Evolutionary conservation across 2,113 vertebrate genomes (phyloP).

Genomic region (Phalacrocorax carbo): DNA sequence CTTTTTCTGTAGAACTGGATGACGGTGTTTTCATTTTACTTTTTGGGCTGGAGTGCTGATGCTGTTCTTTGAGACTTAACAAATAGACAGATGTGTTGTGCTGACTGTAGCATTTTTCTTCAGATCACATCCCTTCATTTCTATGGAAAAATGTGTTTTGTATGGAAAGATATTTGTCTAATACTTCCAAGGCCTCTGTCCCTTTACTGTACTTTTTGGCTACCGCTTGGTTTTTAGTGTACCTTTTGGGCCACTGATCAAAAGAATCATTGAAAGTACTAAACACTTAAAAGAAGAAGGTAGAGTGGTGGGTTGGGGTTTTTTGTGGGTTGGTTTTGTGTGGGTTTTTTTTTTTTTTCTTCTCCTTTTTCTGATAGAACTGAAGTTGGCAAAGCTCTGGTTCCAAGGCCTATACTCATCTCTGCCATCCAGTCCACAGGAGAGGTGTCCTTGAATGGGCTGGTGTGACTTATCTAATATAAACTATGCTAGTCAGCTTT

Average conservation of each 20-base stretch:
- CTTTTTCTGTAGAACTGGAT: background rate
- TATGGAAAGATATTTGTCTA: background rate
- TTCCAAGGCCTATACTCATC: background rate
- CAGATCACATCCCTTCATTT: background rate
- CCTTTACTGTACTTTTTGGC: background rate
- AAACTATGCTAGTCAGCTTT: conserved; percentile 1
- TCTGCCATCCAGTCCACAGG: background rate
- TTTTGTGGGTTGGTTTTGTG: no score
- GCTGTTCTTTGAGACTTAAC: background rate
- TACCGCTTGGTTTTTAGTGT: background rate
- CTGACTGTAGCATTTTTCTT: background rate
- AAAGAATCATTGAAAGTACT: background rate
- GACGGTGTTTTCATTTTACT: background rate
- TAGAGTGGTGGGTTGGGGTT: background rate
- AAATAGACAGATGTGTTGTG: background rate
- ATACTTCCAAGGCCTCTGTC: background rate
- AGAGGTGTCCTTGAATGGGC: background rate
- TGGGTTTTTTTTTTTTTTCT: background rate
- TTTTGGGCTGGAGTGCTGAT: background rate
- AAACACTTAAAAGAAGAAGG: background rate
- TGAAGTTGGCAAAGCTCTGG: background rate
- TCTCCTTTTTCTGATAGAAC: background rate
- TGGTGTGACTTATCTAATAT: background rate
- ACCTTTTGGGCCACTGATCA: background rate
- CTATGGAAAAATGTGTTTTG: background rate